Evolutionary conservation across 2,888 invertebrate species (phyloP).

Genomic region (Mythimna vitellina): DNA sequence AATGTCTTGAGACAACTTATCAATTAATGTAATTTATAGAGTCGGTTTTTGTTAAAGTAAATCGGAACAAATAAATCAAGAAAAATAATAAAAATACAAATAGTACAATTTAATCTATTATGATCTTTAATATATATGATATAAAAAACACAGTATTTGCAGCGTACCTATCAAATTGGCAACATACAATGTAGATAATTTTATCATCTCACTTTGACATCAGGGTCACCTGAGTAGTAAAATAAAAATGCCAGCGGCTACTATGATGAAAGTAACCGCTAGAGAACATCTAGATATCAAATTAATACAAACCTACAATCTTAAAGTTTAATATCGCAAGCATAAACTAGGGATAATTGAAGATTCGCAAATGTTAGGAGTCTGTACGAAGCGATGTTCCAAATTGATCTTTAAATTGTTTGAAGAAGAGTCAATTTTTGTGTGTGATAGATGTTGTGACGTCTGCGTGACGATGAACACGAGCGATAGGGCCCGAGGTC

Average conservation of each 20-base stretch:
- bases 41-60: too few relatives aligned
- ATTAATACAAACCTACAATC: slow-evolving; percentile 26
- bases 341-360: slow-evolving; percentile 27
- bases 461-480: slow-evolving; percentile 78
- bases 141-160: slow-evolving; percentile 48
- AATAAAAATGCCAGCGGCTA: slow-evolving; percentile 55
- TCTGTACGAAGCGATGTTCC: slow-evolving; percentile 30
- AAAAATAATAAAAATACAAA: background rate
- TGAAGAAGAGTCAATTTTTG: slow-evolving; percentile 69
- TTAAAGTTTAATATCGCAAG: slow-evolving; percentile 33
- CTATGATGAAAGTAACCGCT: slow-evolving; percentile 54
- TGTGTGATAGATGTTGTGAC: slow-evolving; percentile 71
- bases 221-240: slow-evolving; percentile 63
- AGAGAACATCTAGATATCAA: slow-evolving; percentile 45
- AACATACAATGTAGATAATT: slow-evolving; percentile 62
- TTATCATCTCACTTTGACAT: slow-evolving; percentile 64
- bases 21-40: too few relatives aligned
- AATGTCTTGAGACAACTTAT: background rate
- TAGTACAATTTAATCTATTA: slow-evolving; percentile 8
- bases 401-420: slow-evolving; percentile 68
- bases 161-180: slow-evolving; percentile 52
- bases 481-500: slow-evolving; percentile 84
- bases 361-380: slow-evolving; percentile 45
- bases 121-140: slow-evolving; percentile 14
- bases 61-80: background rate